Conservation (phyloP, 1,140 invertebrate species). For the Drosophila kepulauana region DNA sequence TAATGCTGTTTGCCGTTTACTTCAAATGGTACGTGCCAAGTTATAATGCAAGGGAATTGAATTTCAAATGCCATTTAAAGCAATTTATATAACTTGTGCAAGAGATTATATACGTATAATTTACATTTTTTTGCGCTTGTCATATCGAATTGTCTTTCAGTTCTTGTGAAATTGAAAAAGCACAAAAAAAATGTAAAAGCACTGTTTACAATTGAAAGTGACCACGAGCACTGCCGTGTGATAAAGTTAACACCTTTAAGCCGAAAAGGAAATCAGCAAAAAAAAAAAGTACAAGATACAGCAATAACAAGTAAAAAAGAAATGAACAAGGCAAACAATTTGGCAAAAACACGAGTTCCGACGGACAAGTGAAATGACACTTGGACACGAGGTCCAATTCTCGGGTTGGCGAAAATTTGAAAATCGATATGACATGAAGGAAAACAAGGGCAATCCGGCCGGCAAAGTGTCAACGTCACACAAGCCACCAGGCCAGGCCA, state of each 20-base stretch:
- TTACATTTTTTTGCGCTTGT: slow-evolving; percentile 25
- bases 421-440: slow-evolving; percentile 81
- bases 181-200: slow-evolving; percentile 48
- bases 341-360: slow-evolving; percentile 70
- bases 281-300: slow-evolving; percentile 35
- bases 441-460: slow-evolving; percentile 55
- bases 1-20: not conserved
- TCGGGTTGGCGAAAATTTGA: slow-evolving; percentile 53
- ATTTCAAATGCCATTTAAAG: slow-evolving; percentile 45
- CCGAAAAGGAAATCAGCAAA: slow-evolving; percentile 55
- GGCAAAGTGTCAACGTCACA: slow-evolving; percentile 46
- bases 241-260: slow-evolving; percentile 82
- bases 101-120: slow-evolving; percentile 23
- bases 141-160: slow-evolving; percentile 74
- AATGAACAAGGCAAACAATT: slow-evolving; percentile 49
- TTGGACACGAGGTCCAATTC: slow-evolving; percentile 71
- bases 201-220: slow-evolving; percentile 64
- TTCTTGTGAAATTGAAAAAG: slow-evolving; percentile 53
- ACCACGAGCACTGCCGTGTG: slow-evolving; percentile 37
- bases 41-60: slow-evolving; percentile 45
- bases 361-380: slow-evolving; percentile 71
- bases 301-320: slow-evolving; percentile 26
- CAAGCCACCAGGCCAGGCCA: not conserved
- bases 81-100: slow-evolving; percentile 66
- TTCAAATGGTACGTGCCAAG: slow-evolving; percentile 61